Evolutionary conservation across 2,888 invertebrate species (phyloP).

Genomic region (Acrobeloides nanus): DNA sequence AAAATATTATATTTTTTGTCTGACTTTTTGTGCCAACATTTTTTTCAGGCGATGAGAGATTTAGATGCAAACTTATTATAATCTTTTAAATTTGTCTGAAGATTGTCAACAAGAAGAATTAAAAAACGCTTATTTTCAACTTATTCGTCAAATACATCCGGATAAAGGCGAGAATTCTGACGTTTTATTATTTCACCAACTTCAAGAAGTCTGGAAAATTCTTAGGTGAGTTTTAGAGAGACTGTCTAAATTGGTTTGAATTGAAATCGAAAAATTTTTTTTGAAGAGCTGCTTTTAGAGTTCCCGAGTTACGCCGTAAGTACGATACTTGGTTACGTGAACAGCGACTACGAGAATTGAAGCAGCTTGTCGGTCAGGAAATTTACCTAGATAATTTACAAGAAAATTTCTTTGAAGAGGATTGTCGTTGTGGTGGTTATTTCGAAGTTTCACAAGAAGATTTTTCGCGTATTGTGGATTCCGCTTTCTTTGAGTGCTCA

Average conservation of each 20-base stretch:
- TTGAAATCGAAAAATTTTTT: not conserved
- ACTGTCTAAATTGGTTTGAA: slow-evolving; percentile 1
- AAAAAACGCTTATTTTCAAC: slow-evolving; percentile 40
- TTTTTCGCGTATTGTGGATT: slow-evolving; percentile 32
- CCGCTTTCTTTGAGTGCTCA: slow-evolving; percentile 44
- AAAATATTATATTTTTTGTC: not conserved
- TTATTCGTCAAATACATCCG: slow-evolving; percentile 32
- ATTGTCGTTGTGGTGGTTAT: slow-evolving; percentile 21
- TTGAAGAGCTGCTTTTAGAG: slow-evolving; percentile 18
- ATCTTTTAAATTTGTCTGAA: slow-evolving; percentile 30
- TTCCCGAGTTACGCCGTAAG: slow-evolving; percentile 6
- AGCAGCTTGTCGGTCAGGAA: slow-evolving; percentile 35
- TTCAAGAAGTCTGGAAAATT: slow-evolving; percentile 24
- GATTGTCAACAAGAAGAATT: slow-evolving; percentile 25
- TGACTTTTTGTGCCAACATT: not conserved
- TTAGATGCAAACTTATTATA: slow-evolving; percentile 47
- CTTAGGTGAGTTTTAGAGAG: not conserved
- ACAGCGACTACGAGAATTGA: slow-evolving; percentile 37
- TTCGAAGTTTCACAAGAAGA: slow-evolving; percentile 15
- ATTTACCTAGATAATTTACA: slow-evolving; percentile 11
- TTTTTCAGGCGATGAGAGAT: not conserved
- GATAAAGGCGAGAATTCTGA: slow-evolving; percentile 29
- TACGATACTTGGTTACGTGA: slow-evolving; percentile 43
- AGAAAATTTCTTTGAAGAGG: slow-evolving; percentile 10
- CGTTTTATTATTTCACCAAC: slow-evolving; percentile 11